Conservation (phyloP, 2,113 vertebrate genomes). For the cattle (Bos taurus) region DNA sequence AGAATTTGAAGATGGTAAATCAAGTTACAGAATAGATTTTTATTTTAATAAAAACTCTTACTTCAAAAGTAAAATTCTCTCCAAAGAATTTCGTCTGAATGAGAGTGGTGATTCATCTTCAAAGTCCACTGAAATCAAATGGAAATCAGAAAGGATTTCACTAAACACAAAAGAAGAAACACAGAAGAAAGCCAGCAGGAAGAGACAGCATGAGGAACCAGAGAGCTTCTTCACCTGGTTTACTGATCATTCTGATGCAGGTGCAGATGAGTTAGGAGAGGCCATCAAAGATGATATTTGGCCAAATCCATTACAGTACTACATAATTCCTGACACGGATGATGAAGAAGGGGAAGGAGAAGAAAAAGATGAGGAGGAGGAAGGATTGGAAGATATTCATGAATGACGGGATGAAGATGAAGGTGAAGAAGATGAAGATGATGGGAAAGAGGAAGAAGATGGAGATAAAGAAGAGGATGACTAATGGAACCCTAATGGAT, state of each 20-base stretch:
- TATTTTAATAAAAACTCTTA: background rate
- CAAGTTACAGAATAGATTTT: background rate
- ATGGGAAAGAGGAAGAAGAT: background rate
- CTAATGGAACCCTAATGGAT: background rate
- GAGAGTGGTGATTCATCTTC: background rate
- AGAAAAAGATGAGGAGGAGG: background rate
- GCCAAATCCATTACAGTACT: background rate
- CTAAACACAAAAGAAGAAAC: background rate
- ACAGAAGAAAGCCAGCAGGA: background rate
- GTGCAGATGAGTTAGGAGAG: background rate
- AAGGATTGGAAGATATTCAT: background rate
- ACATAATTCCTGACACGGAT: background rate
- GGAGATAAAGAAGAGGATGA: background rate
- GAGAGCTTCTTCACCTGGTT: background rate
- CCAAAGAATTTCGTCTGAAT: background rate
- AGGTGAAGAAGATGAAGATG: background rate
- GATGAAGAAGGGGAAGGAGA: background rate
- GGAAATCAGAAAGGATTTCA: background rate
- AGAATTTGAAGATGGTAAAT: background rate
- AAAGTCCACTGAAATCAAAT: background rate
- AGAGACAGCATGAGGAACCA: background rate
- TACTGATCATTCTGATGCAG: background rate
- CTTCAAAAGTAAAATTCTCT: background rate
- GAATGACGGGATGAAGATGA: background rate
- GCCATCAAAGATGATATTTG: background rate